Evolutionary conservation across 2,113 vertebrate species (phyloP), one percentile per base, ranked within the genome.

Genomic region (Crotalus viridis): DNA sequence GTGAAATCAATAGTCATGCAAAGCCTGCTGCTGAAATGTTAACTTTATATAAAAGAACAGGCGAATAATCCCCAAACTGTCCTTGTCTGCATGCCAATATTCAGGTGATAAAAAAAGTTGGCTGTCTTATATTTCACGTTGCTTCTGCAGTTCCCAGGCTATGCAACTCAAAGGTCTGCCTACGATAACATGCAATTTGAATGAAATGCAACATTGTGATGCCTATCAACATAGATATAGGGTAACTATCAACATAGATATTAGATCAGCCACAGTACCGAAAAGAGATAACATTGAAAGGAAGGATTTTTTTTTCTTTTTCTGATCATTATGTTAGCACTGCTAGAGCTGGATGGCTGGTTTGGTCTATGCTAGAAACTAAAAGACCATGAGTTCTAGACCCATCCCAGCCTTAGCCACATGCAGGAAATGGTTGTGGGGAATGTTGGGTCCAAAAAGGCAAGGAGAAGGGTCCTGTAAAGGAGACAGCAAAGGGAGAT

Each of bases 1-100:
- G 74, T 5, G 69, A 21, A 85, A 5, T 94, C 24, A 85, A 86
- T 93, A 89, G 26, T 90, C 91, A 93, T 19, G 69, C 28, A 48
- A 94, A 89, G 55, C 9, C 59, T 54, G 12, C 85, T 88, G 86
- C 51, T 74, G 26, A 90, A 90, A 81, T 43, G 21, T 59, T 89
- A 39, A 43, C 28, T 59, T 39, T 89, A 28, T 46, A 81, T 43
- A 81, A 81, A 81, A 39, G n/a, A 85, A 56, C 24, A 85, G 12
- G 55, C 2, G 2, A 74, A 74, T 52, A 91, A 54, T 55, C 43
- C 85, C 54, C 39, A 81, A 55, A 24, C 15, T 57, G 5, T 55
- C 74, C 61, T 43, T 28, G 9, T 7, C 52, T 17, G 52, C 51
- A 88, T 33, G 28, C 26, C 19, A 88, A 54, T 55, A 9, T 54